Evolutionary conservation across 2,888 invertebrate species (phyloP).

Genomic region (Tenodera sinensis): DNA sequence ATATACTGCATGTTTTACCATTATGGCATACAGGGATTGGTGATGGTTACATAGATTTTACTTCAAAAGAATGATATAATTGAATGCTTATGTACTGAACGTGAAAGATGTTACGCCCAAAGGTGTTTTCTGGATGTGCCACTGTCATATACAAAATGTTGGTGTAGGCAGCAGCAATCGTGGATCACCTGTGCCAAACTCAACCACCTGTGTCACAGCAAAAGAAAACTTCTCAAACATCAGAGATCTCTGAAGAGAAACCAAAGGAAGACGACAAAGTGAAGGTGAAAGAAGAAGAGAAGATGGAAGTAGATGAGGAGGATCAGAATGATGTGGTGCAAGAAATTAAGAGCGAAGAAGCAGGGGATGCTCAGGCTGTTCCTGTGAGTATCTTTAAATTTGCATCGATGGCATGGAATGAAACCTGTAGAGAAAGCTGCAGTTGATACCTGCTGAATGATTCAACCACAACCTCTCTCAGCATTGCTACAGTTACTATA

Average conservation of each 20-base stretch:
- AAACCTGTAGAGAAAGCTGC: background rate
- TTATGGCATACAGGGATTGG: background rate
- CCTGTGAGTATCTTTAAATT: slow-evolving; percentile 36
- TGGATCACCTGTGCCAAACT: slow-evolving; percentile 52
- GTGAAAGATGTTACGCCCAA: background rate
- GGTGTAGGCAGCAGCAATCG: slow-evolving; percentile 53
- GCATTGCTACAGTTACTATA: background rate
- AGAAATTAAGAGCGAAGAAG: background rate
- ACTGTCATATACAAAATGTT: background rate
- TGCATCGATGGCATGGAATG: slow-evolving; percentile 42
- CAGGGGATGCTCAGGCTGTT: background rate
- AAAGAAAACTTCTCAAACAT: slow-evolving; percentile 16
- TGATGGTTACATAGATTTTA: background rate
- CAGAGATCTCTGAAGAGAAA: slow-evolving; percentile 18
- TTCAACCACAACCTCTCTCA: background rate
- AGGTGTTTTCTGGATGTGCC: background rate
- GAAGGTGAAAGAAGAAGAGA: slow-evolving; percentile 36
- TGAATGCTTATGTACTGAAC: background rate
- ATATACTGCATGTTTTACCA: background rate
- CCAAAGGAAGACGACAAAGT: slow-evolving; percentile 48
- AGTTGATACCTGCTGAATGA: background rate
- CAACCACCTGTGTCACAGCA: background rate
- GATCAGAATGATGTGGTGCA: background rate
- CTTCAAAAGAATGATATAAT: background rate
- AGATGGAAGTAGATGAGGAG: background rate